Evolutionary conservation across 2,113 vertebrate genomes (phyloP), one percentile per base, ranked within the genome.

Genomic region (Periophthalmus modestus): DNA sequence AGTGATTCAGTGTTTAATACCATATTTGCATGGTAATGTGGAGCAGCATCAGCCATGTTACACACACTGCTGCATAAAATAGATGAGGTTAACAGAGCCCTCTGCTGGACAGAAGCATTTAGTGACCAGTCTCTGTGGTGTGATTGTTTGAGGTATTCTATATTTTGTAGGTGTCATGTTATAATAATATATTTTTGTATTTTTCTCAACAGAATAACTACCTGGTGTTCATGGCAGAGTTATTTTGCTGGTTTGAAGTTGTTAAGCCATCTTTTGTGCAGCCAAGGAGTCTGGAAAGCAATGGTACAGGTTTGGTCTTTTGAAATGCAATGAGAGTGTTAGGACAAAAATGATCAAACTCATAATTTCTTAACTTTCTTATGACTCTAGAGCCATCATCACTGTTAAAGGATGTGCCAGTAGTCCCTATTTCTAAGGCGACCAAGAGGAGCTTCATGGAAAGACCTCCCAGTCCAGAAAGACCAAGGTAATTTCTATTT

Each of bases 231-330:
- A 95, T 98, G 96, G 98, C 97, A 68, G 97, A 99, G 82, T 93
- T 99, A 73, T 99, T 99, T 88, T 95, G 94, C 95, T 98, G 96
- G 97, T 98, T 99, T 80, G 97, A 99, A 90, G 96, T 97, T 7
- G 96, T 96, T 73, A 99, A 97, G 88, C 97, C 98, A 0, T 94
- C 95, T 0, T 99, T 98, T 88, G 97, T 99, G 50, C 95, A 96
- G 11, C 97, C 97, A 55, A 94, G 94, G 71, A 88, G 89, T 71
- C 88, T 95, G 73, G 83, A 92, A 36, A 87, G 85, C 3, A 95
- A 95, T 92, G 94, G 92, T 59, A 74, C 73, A 85, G 89, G 89
- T 72, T 65, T 39, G 62, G 21, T 2, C 2, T 59, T 3, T 58
- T 12, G 1, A 59, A 28, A 59, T 59, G 57, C 34, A 39, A 34